These are phyloP conservation scores for Ditylenchus dipsaci DNA, from an alignment of 1,140 invertebrate species.

Conservation along the genomic window DNA sequence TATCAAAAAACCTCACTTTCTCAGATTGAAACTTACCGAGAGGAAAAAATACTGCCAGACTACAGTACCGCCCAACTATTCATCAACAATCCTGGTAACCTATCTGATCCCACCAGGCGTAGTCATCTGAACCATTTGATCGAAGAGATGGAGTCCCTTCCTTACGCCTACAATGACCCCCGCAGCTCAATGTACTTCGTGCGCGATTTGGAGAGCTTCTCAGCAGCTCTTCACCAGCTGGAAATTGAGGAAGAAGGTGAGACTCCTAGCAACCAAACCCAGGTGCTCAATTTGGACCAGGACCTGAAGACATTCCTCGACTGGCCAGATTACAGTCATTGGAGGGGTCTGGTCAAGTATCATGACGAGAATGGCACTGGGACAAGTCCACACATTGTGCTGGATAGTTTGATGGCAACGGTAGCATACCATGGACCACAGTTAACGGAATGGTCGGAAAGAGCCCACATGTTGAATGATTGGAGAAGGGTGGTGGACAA, in stretches of 20 bases:
- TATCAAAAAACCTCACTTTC: neutral
- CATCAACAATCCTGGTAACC: slow-evolving; percentile 54
- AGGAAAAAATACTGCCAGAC: slow-evolving; percentile 50
- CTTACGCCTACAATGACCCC: neutral
- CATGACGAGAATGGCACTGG: slow-evolving; percentile 13
- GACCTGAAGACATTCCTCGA: slow-evolving; percentile 46
- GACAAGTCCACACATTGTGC: neutral
- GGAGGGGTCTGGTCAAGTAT: slow-evolving; percentile 51
- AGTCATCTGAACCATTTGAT: slow-evolving; percentile 44
- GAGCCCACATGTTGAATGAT: slow-evolving; percentile 42
- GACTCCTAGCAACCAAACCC: neutral
- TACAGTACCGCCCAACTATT: slow-evolving; percentile 56
- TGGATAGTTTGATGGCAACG: slow-evolving; percentile 30
- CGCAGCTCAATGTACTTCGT: neutral
- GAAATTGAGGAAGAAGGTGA: neutral
- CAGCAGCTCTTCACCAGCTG: neutral
- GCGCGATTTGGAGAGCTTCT: slow-evolving; percentile 2
- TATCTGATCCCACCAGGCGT: slow-evolving; percentile 44
- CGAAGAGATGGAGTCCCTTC: slow-evolving; percentile 43
- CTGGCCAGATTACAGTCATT: slow-evolving; percentile 55
- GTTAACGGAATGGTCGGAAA: slow-evolving; percentile 39
- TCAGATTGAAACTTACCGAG: slow-evolving; percentile 48
- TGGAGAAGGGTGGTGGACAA: slow-evolving; percentile 53
- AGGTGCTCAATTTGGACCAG: slow-evolving; percentile 6
- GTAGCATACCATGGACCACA: slow-evolving; percentile 51